A percentile compares a stretch with the other conserved stretches of the same genome.
Evolutionary conservation across 2,797 vertebrate species (phyloP).

Genomic region (Glyptemys insculpta): DNA sequence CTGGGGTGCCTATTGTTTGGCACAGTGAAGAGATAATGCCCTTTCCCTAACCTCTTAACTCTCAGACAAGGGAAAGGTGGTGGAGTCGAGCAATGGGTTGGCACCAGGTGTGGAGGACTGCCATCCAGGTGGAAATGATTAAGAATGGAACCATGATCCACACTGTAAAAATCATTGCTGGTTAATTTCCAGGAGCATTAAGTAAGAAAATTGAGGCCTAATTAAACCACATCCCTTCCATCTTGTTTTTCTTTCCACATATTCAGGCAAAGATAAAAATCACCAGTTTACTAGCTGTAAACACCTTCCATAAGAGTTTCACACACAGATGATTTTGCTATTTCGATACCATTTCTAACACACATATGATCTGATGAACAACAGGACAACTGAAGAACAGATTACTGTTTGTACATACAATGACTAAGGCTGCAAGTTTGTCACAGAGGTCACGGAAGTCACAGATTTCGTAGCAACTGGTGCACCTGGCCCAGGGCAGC

Average conservation of each 20-base stretch:
- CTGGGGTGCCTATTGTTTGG: not conserved
- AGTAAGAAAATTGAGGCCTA: not conserved
- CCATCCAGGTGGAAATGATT: not conserved
- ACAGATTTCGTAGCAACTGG: too few relatives aligned
- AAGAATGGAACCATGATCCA: not conserved
- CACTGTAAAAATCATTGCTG: not conserved
- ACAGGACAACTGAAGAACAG: constrained; percentile 26
- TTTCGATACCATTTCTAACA: constrained; percentile 23
- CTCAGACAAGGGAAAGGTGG: not conserved
- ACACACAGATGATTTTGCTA: constrained; percentile 17
- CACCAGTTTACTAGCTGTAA: constrained; percentile 50
- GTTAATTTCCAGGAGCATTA: not conserved
- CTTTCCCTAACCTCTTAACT: not conserved
- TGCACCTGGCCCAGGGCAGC: too few relatives aligned
- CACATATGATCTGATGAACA: constrained; percentile 19
- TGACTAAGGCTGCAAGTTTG: too few relatives aligned
- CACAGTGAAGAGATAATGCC: not conserved
- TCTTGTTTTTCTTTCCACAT: not conserved
- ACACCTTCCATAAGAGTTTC: constrained; percentile 17
- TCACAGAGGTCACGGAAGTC: too few relatives aligned
- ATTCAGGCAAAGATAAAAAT: constrained; percentile 30
- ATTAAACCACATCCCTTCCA: not conserved
- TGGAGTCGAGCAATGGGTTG: not conserved
- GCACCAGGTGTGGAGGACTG: not conserved
- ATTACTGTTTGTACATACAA: constrained; percentile 19